Evolutionary conservation across 1,140 invertebrate species (phyloP).

Genomic region (Drosophila equinoxialis): DNA sequence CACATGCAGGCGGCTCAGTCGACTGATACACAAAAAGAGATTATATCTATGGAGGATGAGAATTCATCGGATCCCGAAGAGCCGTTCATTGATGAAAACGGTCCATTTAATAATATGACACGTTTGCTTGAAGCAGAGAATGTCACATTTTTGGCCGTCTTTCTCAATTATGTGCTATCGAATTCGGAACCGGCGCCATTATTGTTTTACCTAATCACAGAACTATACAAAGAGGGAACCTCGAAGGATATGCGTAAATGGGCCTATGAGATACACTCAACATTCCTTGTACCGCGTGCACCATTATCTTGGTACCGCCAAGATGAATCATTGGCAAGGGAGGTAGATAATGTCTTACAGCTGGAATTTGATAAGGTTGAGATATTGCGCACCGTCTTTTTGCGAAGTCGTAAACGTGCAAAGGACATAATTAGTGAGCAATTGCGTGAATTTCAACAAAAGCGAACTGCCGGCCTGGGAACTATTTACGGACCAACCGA

Average conservation of each 20-base stretch:
- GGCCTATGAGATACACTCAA: slow-evolving; percentile 99
- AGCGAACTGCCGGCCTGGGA: slow-evolving; percentile 94
- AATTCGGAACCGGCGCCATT: slow-evolving; percentile 93
- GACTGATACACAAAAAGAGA: slow-evolving; percentile 87
- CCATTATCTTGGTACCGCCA: slow-evolving; percentile 92
- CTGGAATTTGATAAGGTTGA: slow-evolving; percentile 94
- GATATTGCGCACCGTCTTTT: slow-evolving; percentile 93
- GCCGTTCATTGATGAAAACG: slow-evolving; percentile 90
- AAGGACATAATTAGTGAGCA: slow-evolving; percentile 94
- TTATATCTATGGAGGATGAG: slow-evolving; percentile 97
- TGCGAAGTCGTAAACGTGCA: slow-evolving; percentile 92
- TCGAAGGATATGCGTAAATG: slow-evolving; percentile 96
- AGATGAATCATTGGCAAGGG: slow-evolving; percentile 91
- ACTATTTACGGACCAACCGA: slow-evolving; percentile 95
- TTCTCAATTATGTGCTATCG: slow-evolving; percentile 93
- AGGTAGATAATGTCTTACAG: slow-evolving; percentile 93
- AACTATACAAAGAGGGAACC: slow-evolving; percentile 92
- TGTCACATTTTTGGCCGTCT: slow-evolving; percentile 92
- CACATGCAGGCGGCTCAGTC: slow-evolving; percentile 76
- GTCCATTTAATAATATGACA: slow-evolving; percentile 90
- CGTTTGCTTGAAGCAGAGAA: slow-evolving; percentile 88
- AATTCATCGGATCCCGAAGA: slow-evolving; percentile 93
- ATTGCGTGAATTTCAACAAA: slow-evolving; percentile 94
- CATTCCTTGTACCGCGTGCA: slow-evolving; percentile 95
- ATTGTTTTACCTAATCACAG: slow-evolving; percentile 94